A percentile compares a stretch with the other conserved stretches of the same genome.
Conservation (phyloP, 1,140 invertebrate species). For the Bilobella aurantiaca region DNA sequence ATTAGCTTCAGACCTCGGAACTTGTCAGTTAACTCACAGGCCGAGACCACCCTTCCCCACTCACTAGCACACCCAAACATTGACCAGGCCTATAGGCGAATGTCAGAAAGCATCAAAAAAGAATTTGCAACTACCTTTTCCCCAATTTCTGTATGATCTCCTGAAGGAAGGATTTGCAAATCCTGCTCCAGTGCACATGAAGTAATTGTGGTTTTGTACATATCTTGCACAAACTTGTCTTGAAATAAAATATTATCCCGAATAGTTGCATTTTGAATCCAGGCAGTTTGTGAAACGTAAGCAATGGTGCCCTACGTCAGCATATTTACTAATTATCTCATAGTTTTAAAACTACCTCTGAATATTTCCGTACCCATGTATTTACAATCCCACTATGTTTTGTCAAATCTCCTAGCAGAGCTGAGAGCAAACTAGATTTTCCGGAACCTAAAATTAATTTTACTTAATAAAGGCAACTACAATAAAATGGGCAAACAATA, state of each 20-base stretch:
- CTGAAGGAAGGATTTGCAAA: constrained; percentile 46
- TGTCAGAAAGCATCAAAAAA: too few species aligned
- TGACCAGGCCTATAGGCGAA: too few species aligned
- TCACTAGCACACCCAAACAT: too few species aligned
- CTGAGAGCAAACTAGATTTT: constrained; percentile 44
- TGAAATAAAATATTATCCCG: constrained; percentile 48
- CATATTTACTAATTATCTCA: too few species aligned
- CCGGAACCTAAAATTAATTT: constrained; percentile 36
- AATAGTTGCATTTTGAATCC: constrained; percentile 48
- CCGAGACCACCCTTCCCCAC: too few species aligned
- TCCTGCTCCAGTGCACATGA: constrained; percentile 49
- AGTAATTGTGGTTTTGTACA: constrained; percentile 41
- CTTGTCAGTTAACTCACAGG: too few species aligned
- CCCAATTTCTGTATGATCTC: constrained; percentile 55
- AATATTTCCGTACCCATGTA: too few species aligned
- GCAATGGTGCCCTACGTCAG: constrained; percentile 38
- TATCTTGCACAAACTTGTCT: constrained; percentile 44
- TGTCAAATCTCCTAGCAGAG: constrained; percentile 44
- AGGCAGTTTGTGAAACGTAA: constrained; percentile 48
- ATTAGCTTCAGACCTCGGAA: too few species aligned
- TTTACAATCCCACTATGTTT: constrained; percentile 49
- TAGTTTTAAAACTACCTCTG: too few species aligned
- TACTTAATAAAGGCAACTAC: background rate
- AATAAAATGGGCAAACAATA: too few species aligned
- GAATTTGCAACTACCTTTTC: too few species aligned